Percentiles rank a stretch among this genome's conserved stretches.
These are phyloP conservation scores for Oreonectes daqikongensis DNA, from an alignment of 2,797 vertebrate genomes.

Conservation along the genomic window DNA sequence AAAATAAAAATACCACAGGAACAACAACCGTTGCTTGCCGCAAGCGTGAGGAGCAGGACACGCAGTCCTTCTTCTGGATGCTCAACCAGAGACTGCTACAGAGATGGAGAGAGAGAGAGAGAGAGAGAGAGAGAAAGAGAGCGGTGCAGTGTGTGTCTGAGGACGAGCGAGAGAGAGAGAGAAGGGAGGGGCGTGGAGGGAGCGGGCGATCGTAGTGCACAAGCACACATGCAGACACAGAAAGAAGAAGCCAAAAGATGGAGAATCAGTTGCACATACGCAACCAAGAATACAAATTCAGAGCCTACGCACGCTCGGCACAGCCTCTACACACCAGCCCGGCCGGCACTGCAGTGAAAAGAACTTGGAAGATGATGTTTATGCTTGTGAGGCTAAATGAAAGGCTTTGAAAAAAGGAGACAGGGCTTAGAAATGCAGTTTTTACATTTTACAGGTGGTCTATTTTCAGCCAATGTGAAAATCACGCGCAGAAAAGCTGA, in stretches of 20 bases:
- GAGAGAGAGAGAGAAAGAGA: conserved; percentile 61
- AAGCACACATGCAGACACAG: conserved; percentile 67
- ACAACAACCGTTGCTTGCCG: conserved; percentile 59
- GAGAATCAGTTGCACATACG: conserved; percentile 54
- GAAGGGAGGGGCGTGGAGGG: conserved; percentile 42
- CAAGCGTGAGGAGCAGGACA: conserved; percentile 55
- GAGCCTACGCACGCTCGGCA: conserved; percentile 59
- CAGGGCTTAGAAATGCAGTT: background rate
- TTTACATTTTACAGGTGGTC: conserved; percentile 30
- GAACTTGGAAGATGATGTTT: conserved; percentile 39
- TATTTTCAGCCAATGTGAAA: conserved; percentile 28
- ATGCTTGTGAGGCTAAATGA: conserved; percentile 8
- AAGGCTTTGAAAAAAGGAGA: background rate
- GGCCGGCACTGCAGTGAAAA: conserved; percentile 67
- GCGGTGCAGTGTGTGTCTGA: conserved; percentile 70
- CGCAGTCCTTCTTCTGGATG: conserved; percentile 70
- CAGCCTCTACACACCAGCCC: conserved; percentile 68
- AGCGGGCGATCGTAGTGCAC: conserved; percentile 65
- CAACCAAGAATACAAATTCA: conserved; percentile 62
- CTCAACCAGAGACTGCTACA: conserved; percentile 71
- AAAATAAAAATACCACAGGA: conserved; percentile 36
- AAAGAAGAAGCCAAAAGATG: conserved; percentile 71
- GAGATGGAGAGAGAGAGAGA: conserved; percentile 39
- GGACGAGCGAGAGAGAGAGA: conserved; percentile 61
- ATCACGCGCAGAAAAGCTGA: conserved; percentile 55